Evolutionary conservation across 2,888 invertebrate species (phyloP).

Genomic region (Torymus auratus): DNA sequence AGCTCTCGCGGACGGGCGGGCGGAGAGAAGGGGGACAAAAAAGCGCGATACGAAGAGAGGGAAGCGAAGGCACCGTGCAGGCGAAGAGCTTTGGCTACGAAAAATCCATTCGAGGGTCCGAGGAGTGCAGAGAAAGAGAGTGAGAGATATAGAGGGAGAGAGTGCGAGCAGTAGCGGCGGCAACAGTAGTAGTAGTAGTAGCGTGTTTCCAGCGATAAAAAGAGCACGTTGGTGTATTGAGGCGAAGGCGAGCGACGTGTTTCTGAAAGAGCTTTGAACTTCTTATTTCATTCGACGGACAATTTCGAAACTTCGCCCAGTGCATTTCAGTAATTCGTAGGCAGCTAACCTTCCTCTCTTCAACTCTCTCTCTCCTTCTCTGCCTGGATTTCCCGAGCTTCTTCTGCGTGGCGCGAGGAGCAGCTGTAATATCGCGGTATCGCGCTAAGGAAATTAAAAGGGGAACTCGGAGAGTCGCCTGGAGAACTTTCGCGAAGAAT

Average conservation of each 20-base stretch:
- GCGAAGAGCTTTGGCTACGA: constrained; percentile 45
- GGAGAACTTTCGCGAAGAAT: constrained; percentile 18
- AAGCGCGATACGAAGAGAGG: neutral
- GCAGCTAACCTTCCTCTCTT: neutral
- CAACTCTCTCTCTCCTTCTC: neutral
- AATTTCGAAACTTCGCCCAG: constrained; percentile 42
- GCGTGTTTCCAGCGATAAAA: constrained; percentile 40
- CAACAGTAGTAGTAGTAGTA: neutral
- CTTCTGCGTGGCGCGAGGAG: neutral
- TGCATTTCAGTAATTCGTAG: constrained; percentile 20
- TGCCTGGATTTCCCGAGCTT: no score
- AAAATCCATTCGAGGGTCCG: constrained; percentile 50
- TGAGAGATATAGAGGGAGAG: neutral
- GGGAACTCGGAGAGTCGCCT: neutral
- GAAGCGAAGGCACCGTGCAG: constrained; percentile 14
- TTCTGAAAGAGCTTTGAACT: constrained; percentile 54
- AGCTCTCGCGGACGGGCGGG: constrained; percentile 8
- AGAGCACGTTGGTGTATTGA: constrained; percentile 27
- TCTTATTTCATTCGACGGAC: constrained; percentile 55
- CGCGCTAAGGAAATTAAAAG: constrained; percentile 32
- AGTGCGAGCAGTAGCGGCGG: no score
- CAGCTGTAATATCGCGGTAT: constrained; percentile 37
- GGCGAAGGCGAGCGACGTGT: constrained; percentile 38
- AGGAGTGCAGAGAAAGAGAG: neutral
- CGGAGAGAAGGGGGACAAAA: neutral